Evolutionary conservation across 2,113 vertebrate genomes (phyloP).

Genomic region (Xenus cinereus): DNA sequence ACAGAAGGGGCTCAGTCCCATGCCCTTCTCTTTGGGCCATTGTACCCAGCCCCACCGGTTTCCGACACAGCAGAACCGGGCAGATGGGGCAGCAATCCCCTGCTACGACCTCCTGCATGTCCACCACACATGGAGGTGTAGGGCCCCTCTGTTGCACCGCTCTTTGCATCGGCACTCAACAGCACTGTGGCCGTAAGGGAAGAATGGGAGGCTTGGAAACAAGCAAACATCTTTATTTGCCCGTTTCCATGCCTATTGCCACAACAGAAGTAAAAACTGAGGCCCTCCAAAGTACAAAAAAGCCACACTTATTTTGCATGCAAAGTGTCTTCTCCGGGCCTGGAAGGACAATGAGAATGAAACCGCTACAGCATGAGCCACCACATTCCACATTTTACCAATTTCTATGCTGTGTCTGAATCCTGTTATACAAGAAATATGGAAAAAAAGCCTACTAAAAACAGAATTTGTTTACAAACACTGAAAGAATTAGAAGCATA

Average conservation of each 20-base stretch:
- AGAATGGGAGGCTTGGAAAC: not conserved
- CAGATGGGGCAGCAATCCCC: not conserved
- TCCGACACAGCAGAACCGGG: not conserved
- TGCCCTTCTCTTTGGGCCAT: rapidly evolving
- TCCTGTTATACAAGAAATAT: not conserved
- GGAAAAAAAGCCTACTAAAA: not conserved
- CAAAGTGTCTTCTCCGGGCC: not conserved
- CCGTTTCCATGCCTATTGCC: not conserved
- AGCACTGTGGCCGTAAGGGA: not conserved
- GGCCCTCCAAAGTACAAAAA: not conserved
- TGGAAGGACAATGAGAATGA: not conserved
- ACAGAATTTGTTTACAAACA: not conserved
- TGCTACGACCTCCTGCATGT: not conserved
- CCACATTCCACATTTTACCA: not conserved
- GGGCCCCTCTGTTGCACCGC: rapidly evolving
- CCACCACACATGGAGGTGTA: rapidly evolving
- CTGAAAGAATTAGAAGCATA: not conserved
- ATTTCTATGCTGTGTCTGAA: not conserved
- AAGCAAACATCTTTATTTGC: not conserved
- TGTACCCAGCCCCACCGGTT: not conserved
- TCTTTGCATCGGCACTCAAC: not conserved
- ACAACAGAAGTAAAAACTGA: not conserved
- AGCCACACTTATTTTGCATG: not conserved
- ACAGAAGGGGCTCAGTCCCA: not conserved
- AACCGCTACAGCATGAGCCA: not conserved